Evolutionary conservation across 2,888 invertebrate genomes (phyloP), one percentile per base, ranked within the genome.

Genomic region (Drosophila seclusa): DNA sequence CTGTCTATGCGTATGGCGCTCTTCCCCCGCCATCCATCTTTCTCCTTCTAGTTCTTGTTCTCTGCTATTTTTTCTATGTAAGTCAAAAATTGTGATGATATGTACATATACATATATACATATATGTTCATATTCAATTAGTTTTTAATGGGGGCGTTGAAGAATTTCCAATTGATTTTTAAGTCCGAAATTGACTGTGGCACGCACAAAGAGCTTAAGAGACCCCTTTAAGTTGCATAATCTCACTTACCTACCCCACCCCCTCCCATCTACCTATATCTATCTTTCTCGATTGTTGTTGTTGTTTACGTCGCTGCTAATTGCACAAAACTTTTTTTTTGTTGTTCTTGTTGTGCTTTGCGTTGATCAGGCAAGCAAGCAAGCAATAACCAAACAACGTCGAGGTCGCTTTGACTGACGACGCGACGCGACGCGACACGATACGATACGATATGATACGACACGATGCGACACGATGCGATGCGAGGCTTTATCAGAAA

Each of bases 91-190:
- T 32, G 32, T 32, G 60, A 64, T 81, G 48, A 10, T 21, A 13
- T 31, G 29, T 58, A 24, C 16, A 49, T 5, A 53, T 10, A 32
- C 1, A 31, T 29, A 32, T 2, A 13, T 34, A 16, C 6, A 49
- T 10, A 49, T 38, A 8, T 34, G 52, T 27, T 40, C 49, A 34
- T 61, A 42, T 61, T 85, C 87, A 89, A 85, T 85, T 83, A 87
- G 82, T 83, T 90, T 89, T 77, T 84, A 90, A 84, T 86, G 81
- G 80, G 67, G 63, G 66, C 68, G 76, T 86, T 73, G 57, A 73
- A 71, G 65, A 63, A 85, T 73, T 84, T 78, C 60, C 75, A 90
- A 85, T 85, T 87, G 90, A 63, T 89, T 85, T 85, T 89, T 87
- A 85, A 85, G 89, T 84, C 89, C 59, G 31, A 82, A 75, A 74